A percentile compares a stretch with the other conserved stretches of the same genome.
Evolutionary conservation across 1,140 invertebrate species (phyloP).

Genomic region (Alviniconcha marisindica): DNA sequence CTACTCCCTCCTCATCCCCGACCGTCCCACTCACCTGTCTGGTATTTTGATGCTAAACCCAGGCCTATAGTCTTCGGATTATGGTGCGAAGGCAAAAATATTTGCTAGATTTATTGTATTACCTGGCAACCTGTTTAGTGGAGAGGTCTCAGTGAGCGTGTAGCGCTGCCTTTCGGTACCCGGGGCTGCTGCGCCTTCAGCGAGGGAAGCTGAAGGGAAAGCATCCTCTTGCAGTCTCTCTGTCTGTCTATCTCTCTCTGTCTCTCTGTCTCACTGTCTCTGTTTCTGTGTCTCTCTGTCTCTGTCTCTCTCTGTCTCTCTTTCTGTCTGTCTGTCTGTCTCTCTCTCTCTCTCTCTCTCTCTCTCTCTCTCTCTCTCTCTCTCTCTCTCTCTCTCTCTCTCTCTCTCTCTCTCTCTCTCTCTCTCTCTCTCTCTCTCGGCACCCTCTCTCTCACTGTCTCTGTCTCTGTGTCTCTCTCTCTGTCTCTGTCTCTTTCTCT

Average conservation of each 20-base stretch:
- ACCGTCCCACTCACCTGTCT: constrained; percentile 23
- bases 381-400: not conserved
- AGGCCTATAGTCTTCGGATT: not conserved
- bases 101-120: not conserved
- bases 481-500: not conserved
- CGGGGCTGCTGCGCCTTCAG: not conserved
- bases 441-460: not conserved
- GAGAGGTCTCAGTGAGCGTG: not conserved
- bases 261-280: not conserved
- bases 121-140: not conserved
- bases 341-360: not conserved
- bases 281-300: constrained; percentile 4
- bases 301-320: not conserved
- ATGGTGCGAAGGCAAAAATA: not conserved
- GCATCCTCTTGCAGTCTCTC: not conserved
- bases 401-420: not conserved
- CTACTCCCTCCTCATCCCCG: no score
- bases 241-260: constrained; percentile 4
- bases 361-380: not conserved
- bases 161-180: not conserved
- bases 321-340: not conserved
- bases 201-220: no score
- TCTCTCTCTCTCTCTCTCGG: not conserved
- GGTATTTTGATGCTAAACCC: constrained; percentile 21
- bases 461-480: not conserved